phyloP scores from a whole-genome alignment of 2,888 invertebrate species.

The Eledona agricola region DNA sequence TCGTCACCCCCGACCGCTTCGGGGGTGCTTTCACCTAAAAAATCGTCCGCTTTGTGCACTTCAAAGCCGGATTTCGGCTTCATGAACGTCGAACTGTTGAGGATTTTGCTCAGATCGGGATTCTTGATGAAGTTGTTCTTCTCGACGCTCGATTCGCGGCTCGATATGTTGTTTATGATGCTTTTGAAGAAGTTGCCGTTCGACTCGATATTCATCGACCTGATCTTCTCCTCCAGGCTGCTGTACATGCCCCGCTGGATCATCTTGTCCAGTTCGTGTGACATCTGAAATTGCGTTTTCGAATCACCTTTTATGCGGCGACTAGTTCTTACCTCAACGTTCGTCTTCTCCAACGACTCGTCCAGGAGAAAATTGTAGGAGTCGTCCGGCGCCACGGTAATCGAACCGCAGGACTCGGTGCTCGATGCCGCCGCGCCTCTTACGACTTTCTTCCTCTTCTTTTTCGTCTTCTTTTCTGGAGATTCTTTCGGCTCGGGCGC shows the following conservation, averaged over 20 bases:
- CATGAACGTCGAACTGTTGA: slow-evolving; percentile 17
- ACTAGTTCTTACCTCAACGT: slow-evolving; percentile 20
- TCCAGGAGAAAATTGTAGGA: slow-evolving; percentile 53
- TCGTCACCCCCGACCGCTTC: slow-evolving; percentile 17
- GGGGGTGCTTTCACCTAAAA: slow-evolving; percentile 34
- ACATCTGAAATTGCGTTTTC: slow-evolving; percentile 60
- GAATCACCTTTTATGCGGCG: slow-evolving; percentile 39
- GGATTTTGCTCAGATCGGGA: slow-evolving; percentile 51
- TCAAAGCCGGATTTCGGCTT: slow-evolving; percentile 31
- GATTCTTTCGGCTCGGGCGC: slow-evolving; percentile 7
- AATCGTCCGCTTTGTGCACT: slow-evolving; percentile 28
- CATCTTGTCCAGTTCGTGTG: slow-evolving; percentile 59
- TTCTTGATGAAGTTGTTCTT: slow-evolving; percentile 47
- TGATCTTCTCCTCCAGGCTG: slow-evolving; percentile 59
- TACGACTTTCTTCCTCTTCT: slow-evolving; percentile 47
- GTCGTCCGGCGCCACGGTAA: slow-evolving; percentile 47
- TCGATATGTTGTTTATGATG: slow-evolving; percentile 46
- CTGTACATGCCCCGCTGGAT: slow-evolving; percentile 61
- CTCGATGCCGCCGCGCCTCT: slow-evolving; percentile 19
- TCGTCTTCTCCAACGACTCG: slow-evolving; percentile 35
- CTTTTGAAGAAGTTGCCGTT: slow-evolving; percentile 58
- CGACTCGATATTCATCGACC: slow-evolving; percentile 52
- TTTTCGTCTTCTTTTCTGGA: slow-evolving; percentile 46
- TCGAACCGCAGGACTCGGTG: slow-evolving; percentile 45
- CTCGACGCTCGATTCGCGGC: slow-evolving; percentile 42